Evolutionary conservation across 2,888 invertebrate genomes (phyloP).

Genomic region (Ochlodes sylvanus): DNA sequence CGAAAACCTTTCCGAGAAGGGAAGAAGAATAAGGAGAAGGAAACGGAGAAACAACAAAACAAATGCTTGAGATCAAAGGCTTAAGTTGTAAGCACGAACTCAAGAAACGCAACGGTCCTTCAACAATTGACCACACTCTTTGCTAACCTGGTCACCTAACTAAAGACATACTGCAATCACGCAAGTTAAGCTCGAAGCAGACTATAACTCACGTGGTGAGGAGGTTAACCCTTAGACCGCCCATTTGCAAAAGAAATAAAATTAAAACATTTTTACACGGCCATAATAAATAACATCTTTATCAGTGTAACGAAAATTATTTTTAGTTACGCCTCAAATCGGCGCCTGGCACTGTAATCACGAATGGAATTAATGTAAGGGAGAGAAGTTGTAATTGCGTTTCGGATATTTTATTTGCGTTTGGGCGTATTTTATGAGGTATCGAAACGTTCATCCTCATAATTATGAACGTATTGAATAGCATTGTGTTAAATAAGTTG

Average conservation of each 20-base stretch:
- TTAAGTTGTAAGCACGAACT: too few relatives aligned
- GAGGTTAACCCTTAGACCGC: background rate
- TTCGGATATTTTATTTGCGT: slow-evolving; percentile 25
- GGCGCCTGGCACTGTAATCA: slow-evolving; percentile 24
- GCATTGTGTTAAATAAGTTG: too few relatives aligned
- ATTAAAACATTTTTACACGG: slow-evolving; percentile 18
- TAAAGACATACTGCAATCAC: too few relatives aligned
- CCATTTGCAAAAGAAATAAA: slow-evolving; percentile 29
- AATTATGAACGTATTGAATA: too few relatives aligned
- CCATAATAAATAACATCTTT: slow-evolving; percentile 32
- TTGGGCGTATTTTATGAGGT: slow-evolving; percentile 15
- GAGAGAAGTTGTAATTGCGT: slow-evolving; percentile 17
- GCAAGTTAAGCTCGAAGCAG: background rate
- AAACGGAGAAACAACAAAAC: too few relatives aligned
- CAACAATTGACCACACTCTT: too few relatives aligned
- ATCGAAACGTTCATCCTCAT: background rate
- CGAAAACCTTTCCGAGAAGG: too few relatives aligned
- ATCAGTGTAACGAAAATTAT: slow-evolving; percentile 31
- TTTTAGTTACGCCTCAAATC: slow-evolving; percentile 33
- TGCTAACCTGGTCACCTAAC: too few relatives aligned
- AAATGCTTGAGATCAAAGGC: too few relatives aligned
- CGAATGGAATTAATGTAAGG: slow-evolving; percentile 13
- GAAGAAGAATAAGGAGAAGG: too few relatives aligned
- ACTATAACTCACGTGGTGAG: too few relatives aligned
- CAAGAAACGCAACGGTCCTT: too few relatives aligned